phyloP scores from a whole-genome alignment of 2,113 vertebrate species.

The Abramis brama region DNA sequence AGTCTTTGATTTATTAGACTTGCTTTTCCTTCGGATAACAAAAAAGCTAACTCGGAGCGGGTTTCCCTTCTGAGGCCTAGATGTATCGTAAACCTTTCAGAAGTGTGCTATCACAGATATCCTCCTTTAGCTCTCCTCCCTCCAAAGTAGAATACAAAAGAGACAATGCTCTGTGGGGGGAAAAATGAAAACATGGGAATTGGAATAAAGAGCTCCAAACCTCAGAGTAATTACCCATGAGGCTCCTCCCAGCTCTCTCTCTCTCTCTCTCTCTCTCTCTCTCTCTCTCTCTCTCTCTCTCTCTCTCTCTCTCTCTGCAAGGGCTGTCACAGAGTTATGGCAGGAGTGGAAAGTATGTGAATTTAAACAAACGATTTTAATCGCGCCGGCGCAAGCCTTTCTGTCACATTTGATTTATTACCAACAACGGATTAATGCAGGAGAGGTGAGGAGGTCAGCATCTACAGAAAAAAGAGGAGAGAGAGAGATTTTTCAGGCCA shows the following conservation, averaged over 20 bases:
- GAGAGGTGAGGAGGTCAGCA: conserved; percentile 66
- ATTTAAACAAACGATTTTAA: conserved; percentile 83
- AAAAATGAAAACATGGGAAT: neutral
- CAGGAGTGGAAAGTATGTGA: conserved; percentile 70
- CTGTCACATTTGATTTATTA: conserved; percentile 81
- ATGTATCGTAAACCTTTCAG: conserved; percentile 20
- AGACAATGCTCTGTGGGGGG: conserved; percentile 3
- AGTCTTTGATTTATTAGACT: conserved; percentile 25
- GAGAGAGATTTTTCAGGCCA: conserved; percentile 50
- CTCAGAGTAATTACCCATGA: conserved; percentile 39
- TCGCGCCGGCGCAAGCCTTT: conserved; percentile 70
- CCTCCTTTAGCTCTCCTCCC: conserved; percentile 40
- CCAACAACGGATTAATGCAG: conserved; percentile 65
- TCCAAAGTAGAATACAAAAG: conserved; percentile 37
- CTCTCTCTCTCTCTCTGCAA: neutral
- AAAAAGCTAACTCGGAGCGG: neutral
- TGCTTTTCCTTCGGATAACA: neutral
- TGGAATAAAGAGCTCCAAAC: conserved; percentile 34
- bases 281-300: neutral
- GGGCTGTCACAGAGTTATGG: conserved; percentile 67
- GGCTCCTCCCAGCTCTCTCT: conserved; percentile 33
- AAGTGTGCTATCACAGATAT: conserved; percentile 29
- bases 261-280: neutral
- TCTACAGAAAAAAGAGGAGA: conserved; percentile 47
- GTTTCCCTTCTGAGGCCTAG: conserved; percentile 10